phyloP scores from a whole-genome alignment of 2,797 vertebrate species.

The Chromobotia macracanthus region DNA sequence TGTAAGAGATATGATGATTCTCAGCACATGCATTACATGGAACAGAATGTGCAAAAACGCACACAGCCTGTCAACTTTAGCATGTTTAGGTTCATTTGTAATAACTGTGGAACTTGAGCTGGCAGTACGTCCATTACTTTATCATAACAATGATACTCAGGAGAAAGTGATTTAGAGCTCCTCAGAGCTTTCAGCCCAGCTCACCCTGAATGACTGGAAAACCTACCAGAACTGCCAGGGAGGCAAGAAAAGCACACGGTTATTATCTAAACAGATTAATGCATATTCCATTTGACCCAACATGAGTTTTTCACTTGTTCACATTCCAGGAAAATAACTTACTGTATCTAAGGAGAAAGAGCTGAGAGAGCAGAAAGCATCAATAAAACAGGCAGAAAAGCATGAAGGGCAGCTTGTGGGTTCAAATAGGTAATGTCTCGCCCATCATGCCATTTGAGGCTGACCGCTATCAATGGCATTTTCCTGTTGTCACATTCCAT shows the following conservation, averaged over 20 bases:
- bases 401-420: constrained; percentile 47
- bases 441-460: constrained; percentile 71
- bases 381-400: constrained; percentile 18
- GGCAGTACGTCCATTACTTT: constrained; percentile 26
- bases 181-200: constrained; percentile 8
- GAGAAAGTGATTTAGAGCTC: constrained; percentile 49
- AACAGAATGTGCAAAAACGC: background rate
- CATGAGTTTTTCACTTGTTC: constrained; percentile 14
- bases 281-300: constrained; percentile 62
- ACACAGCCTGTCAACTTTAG: constrained; percentile 34
- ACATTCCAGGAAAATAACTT: constrained; percentile 48
- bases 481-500: constrained; percentile 83
- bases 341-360: constrained; percentile 44
- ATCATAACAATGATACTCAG: constrained; percentile 36
- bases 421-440: constrained; percentile 67
- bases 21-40: background rate
- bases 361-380: constrained; percentile 51
- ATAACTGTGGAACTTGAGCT: constrained; percentile 22
- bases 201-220: constrained; percentile 42
- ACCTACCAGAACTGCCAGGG: constrained; percentile 35
- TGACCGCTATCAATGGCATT: constrained; percentile 80
- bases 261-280: constrained; percentile 57
- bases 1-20: background rate
- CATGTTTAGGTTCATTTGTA: constrained; percentile 20
- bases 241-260: constrained; percentile 35